A percentile compares a stretch with the other conserved stretches of the same genome.
Evolutionary conservation across 2,113 vertebrate species (phyloP).

Genomic region (Meles meles): DNA sequence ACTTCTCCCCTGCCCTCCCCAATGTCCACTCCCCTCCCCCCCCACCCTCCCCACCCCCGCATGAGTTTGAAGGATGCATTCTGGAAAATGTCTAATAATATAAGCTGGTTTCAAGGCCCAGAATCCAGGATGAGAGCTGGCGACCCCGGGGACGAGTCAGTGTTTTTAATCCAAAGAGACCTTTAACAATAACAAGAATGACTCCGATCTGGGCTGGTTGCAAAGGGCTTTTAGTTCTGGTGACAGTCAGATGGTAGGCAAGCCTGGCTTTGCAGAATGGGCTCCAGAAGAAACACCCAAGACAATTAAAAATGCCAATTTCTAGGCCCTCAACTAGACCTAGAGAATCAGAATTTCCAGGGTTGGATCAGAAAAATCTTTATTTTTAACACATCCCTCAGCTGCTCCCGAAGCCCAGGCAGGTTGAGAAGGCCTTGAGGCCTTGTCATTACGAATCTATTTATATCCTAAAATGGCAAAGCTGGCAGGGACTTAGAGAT

Average conservation of each 20-base stretch:
- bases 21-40: too few species aligned
- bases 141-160: background rate
- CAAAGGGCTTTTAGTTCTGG: background rate
- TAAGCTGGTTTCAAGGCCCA: background rate
- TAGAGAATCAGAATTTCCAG: background rate
- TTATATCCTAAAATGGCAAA: background rate
- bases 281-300: background rate
- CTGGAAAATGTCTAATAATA: background rate
- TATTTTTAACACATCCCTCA: background rate
- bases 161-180: background rate
- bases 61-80: background rate
- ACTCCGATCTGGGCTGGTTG: background rate
- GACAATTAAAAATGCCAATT: background rate
- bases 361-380: background rate
- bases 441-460: background rate
- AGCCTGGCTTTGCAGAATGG: background rate
- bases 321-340: background rate
- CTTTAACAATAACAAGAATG: background rate
- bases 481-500: background rate
- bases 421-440: background rate
- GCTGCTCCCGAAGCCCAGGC: background rate
- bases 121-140: background rate
- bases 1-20: background rate
- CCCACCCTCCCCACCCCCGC: accelerated
- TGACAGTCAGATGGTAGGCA: background rate